These are phyloP conservation scores for Neotoxoptera formosana DNA, from an alignment of 1,140 invertebrate genomes.

Conservation along the genomic window DNA sequence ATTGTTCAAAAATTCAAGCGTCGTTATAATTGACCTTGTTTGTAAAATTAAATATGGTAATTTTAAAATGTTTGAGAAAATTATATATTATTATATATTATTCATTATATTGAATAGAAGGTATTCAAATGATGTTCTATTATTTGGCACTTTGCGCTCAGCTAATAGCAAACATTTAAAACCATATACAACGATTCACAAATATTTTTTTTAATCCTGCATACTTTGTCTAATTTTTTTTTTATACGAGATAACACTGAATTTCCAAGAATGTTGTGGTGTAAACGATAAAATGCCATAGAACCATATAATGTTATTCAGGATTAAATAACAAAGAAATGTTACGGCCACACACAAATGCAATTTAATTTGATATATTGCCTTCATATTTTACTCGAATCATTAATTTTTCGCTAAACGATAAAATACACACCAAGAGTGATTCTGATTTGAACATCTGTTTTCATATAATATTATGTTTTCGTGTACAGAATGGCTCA, in stretches of 20 bases:
- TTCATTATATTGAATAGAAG: too few relatives aligned
- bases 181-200: neutral
- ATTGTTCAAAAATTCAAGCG: neutral
- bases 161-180: neutral
- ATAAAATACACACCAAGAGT: neutral
- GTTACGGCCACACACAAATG: neutral
- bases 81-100: neutral
- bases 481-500: neutral
- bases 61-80: neutral
- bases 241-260: neutral
- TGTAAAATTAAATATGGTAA: neutral
- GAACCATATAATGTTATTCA: neutral
- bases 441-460: constrained; percentile 1
- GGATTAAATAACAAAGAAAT: neutral
- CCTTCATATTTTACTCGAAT: neutral
- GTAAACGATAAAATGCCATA: neutral
- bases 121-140: neutral
- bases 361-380: neutral
- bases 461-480: neutral
- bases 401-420: neutral
- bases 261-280: neutral
- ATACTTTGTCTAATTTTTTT: neutral
- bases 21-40: neutral
- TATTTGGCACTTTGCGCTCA: neutral
- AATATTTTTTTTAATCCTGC: neutral